A percentile compares a stretch with the other conserved stretches of the same genome.
Evolutionary conservation across 1,140 invertebrate genomes (phyloP).

Genomic region (Apis mellifera): DNA sequence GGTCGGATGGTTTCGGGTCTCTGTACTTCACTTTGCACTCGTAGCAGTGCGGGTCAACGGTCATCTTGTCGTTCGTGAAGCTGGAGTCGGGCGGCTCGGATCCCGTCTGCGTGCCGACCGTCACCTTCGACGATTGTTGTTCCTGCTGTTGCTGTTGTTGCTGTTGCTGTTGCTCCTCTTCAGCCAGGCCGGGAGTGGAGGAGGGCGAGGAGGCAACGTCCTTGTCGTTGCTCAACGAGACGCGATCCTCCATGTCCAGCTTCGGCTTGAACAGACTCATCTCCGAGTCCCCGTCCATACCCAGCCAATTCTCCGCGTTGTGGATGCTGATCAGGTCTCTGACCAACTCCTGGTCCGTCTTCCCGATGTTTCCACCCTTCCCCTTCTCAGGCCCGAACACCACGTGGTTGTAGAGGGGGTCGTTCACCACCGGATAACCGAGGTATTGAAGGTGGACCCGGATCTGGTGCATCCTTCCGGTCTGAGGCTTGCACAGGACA

Average conservation of each 20-base stretch:
- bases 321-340: constrained; percentile 94
- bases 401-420: constrained; percentile 96
- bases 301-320: constrained; percentile 96
- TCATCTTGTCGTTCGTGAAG: constrained; percentile 89
- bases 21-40: constrained; percentile 95
- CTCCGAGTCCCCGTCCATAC: constrained; percentile 94
- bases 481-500: constrained; percentile 95
- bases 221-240: constrained; percentile 73
- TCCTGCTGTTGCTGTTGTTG: constrained; percentile 75
- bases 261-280: constrained; percentile 89
- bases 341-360: constrained; percentile 94
- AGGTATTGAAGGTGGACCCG: constrained; percentile 99
- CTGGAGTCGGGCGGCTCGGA: constrained; percentile 86
- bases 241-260: constrained; percentile 84
- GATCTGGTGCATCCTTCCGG: constrained; percentile 99
- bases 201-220: constrained; percentile 73
- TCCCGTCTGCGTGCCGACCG: constrained; percentile 91
- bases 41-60: constrained; percentile 93
- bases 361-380: constrained; percentile 95
- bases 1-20: constrained; percentile 93
- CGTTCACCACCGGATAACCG: constrained; percentile 98
- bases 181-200: constrained; percentile 71
- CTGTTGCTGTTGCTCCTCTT: constrained; percentile 70
- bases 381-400: constrained; percentile 96
- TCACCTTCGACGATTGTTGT: constrained; percentile 82